phyloP scores from a whole-genome alignment of 2,888 invertebrate genomes.

The Stenodera caucasica region DNA sequence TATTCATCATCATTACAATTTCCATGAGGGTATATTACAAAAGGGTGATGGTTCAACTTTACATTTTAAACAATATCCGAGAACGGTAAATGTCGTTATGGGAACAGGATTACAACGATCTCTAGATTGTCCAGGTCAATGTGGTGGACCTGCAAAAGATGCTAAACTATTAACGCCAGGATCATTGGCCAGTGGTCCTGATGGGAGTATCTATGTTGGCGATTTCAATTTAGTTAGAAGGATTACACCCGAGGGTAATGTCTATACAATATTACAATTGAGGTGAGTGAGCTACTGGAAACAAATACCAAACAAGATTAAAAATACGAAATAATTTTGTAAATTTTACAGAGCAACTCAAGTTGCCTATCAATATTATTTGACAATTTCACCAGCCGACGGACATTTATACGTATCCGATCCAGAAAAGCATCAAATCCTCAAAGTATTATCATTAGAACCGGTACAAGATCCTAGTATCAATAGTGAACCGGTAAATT shows the following conservation, averaged over 20 bases:
- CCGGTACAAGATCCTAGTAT: constrained; percentile 80
- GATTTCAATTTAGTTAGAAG: constrained; percentile 94
- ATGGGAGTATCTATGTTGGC: constrained; percentile 95
- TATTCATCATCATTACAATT: constrained; percentile 98
- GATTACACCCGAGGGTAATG: constrained; percentile 86
- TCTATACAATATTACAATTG: constrained; percentile 85
- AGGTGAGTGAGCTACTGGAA: constrained; percentile 62
- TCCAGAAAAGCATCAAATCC: constrained; percentile 88
- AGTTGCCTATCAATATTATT: constrained; percentile 95
- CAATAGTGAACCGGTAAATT: constrained; percentile 73
- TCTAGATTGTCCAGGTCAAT: constrained; percentile 83
- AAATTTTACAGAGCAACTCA: constrained; percentile 78
- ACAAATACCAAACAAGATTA: not conserved
- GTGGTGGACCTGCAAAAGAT: constrained; percentile 83
- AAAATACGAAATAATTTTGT: constrained; percentile 2
- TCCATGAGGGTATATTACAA: constrained; percentile 96
- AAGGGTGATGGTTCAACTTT: constrained; percentile 91
- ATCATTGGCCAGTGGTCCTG: constrained; percentile 91
- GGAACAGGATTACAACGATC: constrained; percentile 87
- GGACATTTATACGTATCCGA: constrained; percentile 96
- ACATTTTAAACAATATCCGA: constrained; percentile 89
- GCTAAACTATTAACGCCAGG: constrained; percentile 89
- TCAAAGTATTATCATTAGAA: constrained; percentile 75
- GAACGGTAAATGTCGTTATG: constrained; percentile 89
- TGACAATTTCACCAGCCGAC: constrained; percentile 95